Evolutionary conservation across 1,140 invertebrate species (phyloP).

Genomic region (Cherax destructor): DNA sequence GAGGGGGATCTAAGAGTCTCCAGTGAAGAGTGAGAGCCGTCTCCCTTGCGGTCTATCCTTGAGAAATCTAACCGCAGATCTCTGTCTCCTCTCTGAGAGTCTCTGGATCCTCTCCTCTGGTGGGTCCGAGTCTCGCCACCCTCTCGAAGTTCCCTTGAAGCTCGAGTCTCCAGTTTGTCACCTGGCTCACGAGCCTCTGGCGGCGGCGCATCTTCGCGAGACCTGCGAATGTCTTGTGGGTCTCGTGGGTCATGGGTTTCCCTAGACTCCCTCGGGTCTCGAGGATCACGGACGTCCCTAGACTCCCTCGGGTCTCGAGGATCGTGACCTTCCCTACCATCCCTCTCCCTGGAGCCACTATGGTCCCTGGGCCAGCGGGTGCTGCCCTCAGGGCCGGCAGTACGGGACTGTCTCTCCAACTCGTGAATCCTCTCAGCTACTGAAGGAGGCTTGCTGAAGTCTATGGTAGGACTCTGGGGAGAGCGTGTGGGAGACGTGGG

Average conservation of each 20-base stretch:
- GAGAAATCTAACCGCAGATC: conserved; percentile 56
- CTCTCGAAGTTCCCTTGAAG: conserved; percentile 38
- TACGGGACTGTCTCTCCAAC: conserved; percentile 78
- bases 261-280: conserved; percentile 21
- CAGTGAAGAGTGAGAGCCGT: background rate
- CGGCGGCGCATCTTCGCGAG: conserved; percentile 1
- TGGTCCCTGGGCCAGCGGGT: conserved; percentile 43
- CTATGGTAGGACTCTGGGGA: conserved; percentile 75
- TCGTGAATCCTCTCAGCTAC: conserved; percentile 87
- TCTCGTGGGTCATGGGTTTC: background rate
- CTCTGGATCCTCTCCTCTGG: conserved; percentile 50
- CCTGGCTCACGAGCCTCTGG: conserved; percentile 7
- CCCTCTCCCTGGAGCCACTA: conserved; percentile 55
- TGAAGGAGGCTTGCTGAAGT: conserved; percentile 78
- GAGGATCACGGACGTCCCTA: background rate
- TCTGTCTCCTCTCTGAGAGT: conserved; percentile 58
- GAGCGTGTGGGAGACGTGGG: conserved; percentile 57
- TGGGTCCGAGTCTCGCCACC: conserved; percentile 47
- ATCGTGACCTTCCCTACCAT: conserved; percentile 52
- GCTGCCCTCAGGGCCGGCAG: conserved; percentile 73
- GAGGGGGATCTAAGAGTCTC: conserved; percentile 41
- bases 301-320: conserved; percentile 9
- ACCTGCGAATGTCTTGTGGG: background rate
- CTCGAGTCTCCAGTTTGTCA: conserved; percentile 20
- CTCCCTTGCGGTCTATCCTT: conserved; percentile 16